Conservation (phyloP, 2,888 invertebrate species). For the Xylota segnis region DNA sequence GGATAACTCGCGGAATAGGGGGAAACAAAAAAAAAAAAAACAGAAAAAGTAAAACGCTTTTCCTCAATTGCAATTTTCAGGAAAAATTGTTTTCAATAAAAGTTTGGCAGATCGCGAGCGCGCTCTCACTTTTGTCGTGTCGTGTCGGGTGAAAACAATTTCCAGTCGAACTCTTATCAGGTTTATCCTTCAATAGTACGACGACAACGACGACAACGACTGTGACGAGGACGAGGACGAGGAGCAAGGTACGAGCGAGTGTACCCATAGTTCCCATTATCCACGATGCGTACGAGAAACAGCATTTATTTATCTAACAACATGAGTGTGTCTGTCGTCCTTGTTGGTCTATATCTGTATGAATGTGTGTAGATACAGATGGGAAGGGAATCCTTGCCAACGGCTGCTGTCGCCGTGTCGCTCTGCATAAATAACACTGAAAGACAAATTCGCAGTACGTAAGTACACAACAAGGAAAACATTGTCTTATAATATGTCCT, state of each 20-base stretch:
- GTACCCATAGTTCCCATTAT: slow-evolving; percentile 53
- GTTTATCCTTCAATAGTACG: slow-evolving; percentile 67
- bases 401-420: slow-evolving; percentile 60
- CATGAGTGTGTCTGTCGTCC: slow-evolving; percentile 20
- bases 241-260: no score
- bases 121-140: neutral
- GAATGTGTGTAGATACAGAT: neutral
- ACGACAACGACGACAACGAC: no score
- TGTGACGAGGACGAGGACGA: no score
- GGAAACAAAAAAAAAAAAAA: slow-evolving; percentile 11
- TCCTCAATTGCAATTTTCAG: slow-evolving; percentile 67
- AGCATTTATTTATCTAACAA: slow-evolving; percentile 51
- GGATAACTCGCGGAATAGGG: slow-evolving; percentile 8
- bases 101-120: slow-evolving; percentile 21
- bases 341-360: neutral
- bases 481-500: slow-evolving; percentile 75
- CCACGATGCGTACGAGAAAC: slow-evolving; percentile 53
- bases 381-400: slow-evolving; percentile 47
- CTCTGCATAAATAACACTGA: slow-evolving; percentile 72
- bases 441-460: slow-evolving; percentile 71
- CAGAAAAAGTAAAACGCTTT: slow-evolving; percentile 12
- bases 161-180: slow-evolving; percentile 71
- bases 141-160: slow-evolving; percentile 55
- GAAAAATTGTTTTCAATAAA: slow-evolving; percentile 72
- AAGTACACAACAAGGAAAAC: slow-evolving; percentile 75